Conservation (phyloP, 1,140 invertebrate species). For the Ylistrum balloti region DNA sequence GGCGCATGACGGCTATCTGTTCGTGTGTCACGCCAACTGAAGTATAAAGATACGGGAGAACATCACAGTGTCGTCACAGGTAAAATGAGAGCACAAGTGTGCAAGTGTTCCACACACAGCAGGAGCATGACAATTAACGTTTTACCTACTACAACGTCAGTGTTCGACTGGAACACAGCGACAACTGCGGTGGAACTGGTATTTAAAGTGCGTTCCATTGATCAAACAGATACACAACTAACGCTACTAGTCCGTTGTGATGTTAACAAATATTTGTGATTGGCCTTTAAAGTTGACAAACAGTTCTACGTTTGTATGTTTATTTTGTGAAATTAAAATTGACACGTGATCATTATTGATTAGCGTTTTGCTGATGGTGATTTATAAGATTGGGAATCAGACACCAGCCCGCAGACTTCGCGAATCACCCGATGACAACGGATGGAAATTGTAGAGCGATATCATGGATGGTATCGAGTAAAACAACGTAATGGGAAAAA, state of each 20-base stretch:
- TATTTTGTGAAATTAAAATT: conserved; percentile 10
- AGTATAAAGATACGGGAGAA: background rate
- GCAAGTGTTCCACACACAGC: background rate
- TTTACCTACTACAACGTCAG: background rate
- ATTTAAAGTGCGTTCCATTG: background rate
- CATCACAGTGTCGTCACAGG: background rate
- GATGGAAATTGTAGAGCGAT: background rate
- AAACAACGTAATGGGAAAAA: background rate
- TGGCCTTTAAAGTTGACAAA: background rate
- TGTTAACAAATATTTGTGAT: background rate
- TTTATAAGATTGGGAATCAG: background rate
- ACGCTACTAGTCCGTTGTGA: background rate
- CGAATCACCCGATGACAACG: background rate
- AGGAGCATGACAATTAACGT: background rate
- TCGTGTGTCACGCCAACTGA: background rate
- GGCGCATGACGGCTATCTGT: background rate
- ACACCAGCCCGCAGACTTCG: background rate
- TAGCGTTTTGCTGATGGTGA: background rate
- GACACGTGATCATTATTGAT: background rate
- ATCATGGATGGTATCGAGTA: too few species aligned
- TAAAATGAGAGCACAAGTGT: background rate
- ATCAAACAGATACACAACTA: background rate
- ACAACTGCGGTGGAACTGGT: background rate
- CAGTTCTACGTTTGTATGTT: background rate
- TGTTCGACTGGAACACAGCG: background rate